Base-by-base conservation (phyloP, 2,888 invertebrate species). In the Baccha elongata region DNA sequence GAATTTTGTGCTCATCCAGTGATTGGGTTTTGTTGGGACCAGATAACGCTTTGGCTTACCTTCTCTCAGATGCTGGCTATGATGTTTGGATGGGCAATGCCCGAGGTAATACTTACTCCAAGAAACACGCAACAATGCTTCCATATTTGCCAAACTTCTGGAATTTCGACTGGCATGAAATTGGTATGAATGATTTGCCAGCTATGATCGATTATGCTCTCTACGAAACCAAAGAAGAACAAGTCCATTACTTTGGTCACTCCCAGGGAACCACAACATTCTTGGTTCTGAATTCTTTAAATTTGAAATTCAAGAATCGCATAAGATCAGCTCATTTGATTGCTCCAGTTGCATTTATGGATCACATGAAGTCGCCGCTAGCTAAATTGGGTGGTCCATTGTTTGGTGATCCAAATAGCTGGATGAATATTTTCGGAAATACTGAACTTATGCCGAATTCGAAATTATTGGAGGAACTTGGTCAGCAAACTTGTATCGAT, bases 241-340 rank as follows among this genome's bases (percentile, higher is more conserved):
- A 89, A 58, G 55, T 89, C 8, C 87, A 87, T 13, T 98, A 97
- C 88, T 91, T 97, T 44, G 98, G 98, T 0, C 97, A 98, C 90
- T 98, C 97, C 0, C 97, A 98, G 94, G 98, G 98, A 0, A 95
- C 96, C 0, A 95, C 96, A 0, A 92, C 94, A 87, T 93, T 95
- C 85, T 95, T 94, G 87, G 94, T 94, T 0, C 91, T 95, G 88
- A 91, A 94, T 7, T 93, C 94, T 0, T 91, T 92, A n/a, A 92
- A 92, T 86, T 84, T 86, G 0, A 92, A 92, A 86, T 89, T 93
- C n/a, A 88, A 88, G 62, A 89, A 93, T 64, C 91, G 93, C 37
- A 90, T 95, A 21, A 91, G 92, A 86, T 92, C 91, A 0, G 90
- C 91, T 85, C 90, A 91, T 60, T 88, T 91, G 55, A 88, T 95